These are phyloP conservation scores for Eurytoma californica DNA, from an alignment of 2,888 invertebrate genomes.

Conservation along the genomic window DNA sequence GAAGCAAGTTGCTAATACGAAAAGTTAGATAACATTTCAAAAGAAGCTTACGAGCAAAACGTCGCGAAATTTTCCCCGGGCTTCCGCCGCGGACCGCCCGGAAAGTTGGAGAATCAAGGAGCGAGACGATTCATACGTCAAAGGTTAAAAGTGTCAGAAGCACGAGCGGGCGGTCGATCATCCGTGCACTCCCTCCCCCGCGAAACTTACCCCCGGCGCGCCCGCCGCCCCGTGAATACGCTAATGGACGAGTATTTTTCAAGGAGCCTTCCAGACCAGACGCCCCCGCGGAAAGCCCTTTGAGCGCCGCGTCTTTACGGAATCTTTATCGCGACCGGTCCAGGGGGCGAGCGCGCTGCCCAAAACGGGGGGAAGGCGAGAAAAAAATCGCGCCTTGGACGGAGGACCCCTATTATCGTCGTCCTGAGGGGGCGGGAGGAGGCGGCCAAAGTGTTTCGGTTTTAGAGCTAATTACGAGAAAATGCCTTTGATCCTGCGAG, in stretches of 20 bases:
- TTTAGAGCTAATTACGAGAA: constrained; percentile 45
- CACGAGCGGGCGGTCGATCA: constrained; percentile 35
- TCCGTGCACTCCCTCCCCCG: constrained; percentile 22
- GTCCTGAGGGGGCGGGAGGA: not conserved
- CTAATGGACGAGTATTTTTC: constrained; percentile 43
- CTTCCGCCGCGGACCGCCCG: constrained; percentile 5
- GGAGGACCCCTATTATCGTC: constrained; percentile 2
- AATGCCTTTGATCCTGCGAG: constrained; percentile 42
- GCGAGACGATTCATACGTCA: constrained; percentile 37
- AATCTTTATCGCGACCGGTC: constrained; percentile 19
- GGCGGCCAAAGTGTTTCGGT: constrained; percentile 31
- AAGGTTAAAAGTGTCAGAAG: constrained; percentile 42
- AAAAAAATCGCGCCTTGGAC: constrained; percentile 24
- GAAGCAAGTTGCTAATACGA: too few species aligned
- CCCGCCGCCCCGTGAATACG: constrained; percentile 19
- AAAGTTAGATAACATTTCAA: too few species aligned
- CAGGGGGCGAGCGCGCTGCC: too few species aligned
- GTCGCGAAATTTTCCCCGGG: not conserved
- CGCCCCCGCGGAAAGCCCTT: constrained; percentile 11
- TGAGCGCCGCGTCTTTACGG: not conserved
- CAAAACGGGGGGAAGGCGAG: too few species aligned
- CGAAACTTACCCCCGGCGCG: constrained; percentile 10
- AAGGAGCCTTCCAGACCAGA: constrained; percentile 31
- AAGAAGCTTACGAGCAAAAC: not conserved
- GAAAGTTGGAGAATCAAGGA: constrained; percentile 28